These are phyloP conservation scores for Anolis sagrei DNA, from an alignment of 2,113 vertebrate genomes.

Conservation along the genomic window DNA sequence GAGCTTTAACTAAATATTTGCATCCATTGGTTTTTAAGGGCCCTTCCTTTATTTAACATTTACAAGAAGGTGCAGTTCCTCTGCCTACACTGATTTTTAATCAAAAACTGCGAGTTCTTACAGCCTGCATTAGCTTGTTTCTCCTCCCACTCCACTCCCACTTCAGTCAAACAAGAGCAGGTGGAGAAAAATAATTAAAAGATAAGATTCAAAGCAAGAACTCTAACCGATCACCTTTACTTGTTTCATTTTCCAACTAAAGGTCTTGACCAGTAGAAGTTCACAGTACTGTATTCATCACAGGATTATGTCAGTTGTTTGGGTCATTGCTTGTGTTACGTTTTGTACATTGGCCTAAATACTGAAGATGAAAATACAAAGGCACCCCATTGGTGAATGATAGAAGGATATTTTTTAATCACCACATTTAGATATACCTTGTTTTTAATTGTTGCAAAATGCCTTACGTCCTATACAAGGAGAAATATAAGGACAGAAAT, in stretches of 20 bases:
- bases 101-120: neutral
- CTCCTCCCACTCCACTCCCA: neutral
- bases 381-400: neutral
- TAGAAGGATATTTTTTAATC: no score
- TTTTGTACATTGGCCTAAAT: neutral
- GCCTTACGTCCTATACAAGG: no score
- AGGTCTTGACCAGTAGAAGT: neutral
- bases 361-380: neutral
- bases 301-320: neutral
- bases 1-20: slow-evolving; percentile 30
- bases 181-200: neutral
- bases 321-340: neutral
- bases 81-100: neutral
- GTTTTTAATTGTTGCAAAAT: neutral
- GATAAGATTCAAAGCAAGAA: accelerated
- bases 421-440: neutral
- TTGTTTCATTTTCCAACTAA: neutral
- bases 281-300: neutral
- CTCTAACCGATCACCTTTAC: neutral
- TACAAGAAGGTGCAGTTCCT: neutral
- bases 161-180: neutral
- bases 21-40: slow-evolving; percentile 14
- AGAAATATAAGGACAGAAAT: no score
- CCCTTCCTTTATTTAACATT: slow-evolving; percentile 35
- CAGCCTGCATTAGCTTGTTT: neutral